These are phyloP conservation scores for Notospermus geniculatus DNA, from an alignment of 1,140 invertebrate species.

Conservation along the genomic window DNA sequence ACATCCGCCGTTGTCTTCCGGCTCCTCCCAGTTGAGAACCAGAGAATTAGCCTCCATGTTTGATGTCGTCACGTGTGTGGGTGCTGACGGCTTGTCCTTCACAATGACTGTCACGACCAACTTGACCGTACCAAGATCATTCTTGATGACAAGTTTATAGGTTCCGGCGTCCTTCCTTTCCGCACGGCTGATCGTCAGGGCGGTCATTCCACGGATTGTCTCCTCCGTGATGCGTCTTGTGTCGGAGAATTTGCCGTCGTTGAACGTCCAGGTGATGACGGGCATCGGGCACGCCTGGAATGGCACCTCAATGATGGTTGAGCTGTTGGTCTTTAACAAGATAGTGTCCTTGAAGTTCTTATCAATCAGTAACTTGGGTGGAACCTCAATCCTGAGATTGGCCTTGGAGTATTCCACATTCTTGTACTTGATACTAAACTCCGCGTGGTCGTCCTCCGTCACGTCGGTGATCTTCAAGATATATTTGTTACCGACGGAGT, in stretches of 20 bases:
- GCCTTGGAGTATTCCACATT: neutral
- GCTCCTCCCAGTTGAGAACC: conserved; percentile 74
- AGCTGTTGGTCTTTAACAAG: conserved; percentile 45
- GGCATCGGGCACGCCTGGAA: conserved; percentile 51
- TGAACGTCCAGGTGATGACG: conserved; percentile 48
- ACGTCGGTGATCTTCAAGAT: neutral
- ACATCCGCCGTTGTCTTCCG: conserved; percentile 69
- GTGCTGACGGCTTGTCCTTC: conserved; percentile 44
- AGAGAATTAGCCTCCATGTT: conserved; percentile 59
- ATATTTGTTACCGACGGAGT: conserved; percentile 8
- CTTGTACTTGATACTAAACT: conserved; percentile 1
- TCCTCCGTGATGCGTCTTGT: conserved; percentile 47
- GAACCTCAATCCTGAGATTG: conserved; percentile 21
- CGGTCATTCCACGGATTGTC: conserved; percentile 52
- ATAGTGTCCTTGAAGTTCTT: conserved; percentile 48
- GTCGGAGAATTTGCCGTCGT: conserved; percentile 44
- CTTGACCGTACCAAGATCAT: conserved; percentile 47
- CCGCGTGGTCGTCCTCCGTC: neutral
- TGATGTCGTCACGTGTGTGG: conserved; percentile 34
- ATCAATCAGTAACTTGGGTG: conserved; percentile 46
- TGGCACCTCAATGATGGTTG: conserved; percentile 51
- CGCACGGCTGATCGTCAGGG: conserved; percentile 43
- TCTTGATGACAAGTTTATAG: conserved; percentile 49
- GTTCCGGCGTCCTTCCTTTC: conserved; percentile 46
- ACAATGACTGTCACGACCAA: conserved; percentile 59